These are phyloP conservation scores for Rynchops niger DNA, from an alignment of 2,113 vertebrate genomes.

Conservation along the genomic window DNA sequence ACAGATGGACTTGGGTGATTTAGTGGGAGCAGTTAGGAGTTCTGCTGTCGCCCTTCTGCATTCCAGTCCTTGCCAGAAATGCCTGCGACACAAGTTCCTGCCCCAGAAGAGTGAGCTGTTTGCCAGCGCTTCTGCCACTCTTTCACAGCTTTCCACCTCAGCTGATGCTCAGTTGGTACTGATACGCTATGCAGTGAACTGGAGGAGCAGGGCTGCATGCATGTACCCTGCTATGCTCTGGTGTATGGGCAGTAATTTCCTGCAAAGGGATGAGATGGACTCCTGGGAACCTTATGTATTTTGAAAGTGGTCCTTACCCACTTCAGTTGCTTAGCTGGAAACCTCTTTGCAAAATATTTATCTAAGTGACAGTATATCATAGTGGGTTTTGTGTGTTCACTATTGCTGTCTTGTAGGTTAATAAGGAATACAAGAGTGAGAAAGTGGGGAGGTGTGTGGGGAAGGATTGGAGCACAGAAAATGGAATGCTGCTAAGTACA, in stretches of 20 bases:
- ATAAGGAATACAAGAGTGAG: neutral
- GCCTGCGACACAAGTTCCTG: neutral
- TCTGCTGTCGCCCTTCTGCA: neutral
- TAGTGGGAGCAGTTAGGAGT: neutral
- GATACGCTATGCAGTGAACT: neutral
- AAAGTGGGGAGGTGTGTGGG: neutral
- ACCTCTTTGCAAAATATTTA: neutral
- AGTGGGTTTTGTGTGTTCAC: neutral
- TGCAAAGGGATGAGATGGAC: neutral
- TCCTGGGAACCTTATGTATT: neutral
- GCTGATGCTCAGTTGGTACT: neutral
- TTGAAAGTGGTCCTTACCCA: neutral
- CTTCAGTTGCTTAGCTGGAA: neutral
- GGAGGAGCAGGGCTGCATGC: neutral
- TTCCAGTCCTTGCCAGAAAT: neutral
- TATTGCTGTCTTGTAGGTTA: neutral
- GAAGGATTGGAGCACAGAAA: neutral
- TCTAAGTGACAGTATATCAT: neutral
- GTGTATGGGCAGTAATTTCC: neutral
- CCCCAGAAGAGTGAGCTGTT: neutral
- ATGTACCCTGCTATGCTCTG: too few species aligned
- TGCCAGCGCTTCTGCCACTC: neutral
- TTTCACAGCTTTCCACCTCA: neutral
- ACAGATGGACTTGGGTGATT: neutral
- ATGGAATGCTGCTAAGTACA: neutral